These are phyloP conservation scores for Chanos chanos DNA, from an alignment of 2,797 vertebrate species.

Conservation along the genomic window DNA sequence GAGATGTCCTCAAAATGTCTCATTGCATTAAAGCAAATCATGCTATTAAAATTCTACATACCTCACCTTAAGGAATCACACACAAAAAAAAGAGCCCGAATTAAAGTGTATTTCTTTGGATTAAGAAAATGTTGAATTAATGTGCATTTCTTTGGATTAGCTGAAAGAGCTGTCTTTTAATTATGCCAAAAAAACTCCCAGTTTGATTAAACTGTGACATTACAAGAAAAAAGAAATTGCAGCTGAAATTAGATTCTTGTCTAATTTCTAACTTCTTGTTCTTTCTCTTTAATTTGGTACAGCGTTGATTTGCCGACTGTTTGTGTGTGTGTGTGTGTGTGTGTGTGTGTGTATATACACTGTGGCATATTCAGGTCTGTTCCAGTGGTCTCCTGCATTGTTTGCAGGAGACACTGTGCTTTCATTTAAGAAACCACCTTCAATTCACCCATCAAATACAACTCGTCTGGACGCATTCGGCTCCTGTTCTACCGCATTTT, in stretches of 20 bases:
- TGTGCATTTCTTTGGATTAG: slow-evolving; percentile 52
- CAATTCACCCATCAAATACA: too few species aligned
- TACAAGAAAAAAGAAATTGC: too few species aligned
- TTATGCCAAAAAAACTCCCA: slow-evolving; percentile 49
- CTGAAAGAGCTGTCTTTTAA: slow-evolving; percentile 47
- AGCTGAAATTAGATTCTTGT: too few species aligned
- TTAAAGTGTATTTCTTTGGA: slow-evolving; percentile 52
- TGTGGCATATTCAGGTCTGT: too few species aligned
- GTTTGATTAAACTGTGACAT: slow-evolving; percentile 40
- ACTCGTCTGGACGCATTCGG: too few species aligned
- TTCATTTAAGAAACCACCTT: too few species aligned
- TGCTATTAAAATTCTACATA: slow-evolving; percentile 44
- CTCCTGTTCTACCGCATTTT: too few species aligned
- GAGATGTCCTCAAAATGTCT: slow-evolving; percentile 52
- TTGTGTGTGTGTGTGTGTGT: not conserved
- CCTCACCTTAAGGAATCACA: slow-evolving; percentile 39
- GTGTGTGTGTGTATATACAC: not conserved
- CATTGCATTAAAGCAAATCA: slow-evolving; percentile 47
- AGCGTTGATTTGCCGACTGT: slow-evolving; percentile 20
- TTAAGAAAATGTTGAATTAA: slow-evolving; percentile 43
- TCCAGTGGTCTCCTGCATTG: too few species aligned
- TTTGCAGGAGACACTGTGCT: slow-evolving; percentile 13
- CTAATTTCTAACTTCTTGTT: not conserved
- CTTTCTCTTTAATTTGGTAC: not conserved
- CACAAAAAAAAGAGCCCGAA: slow-evolving; percentile 32